phyloP scores from a whole-genome alignment of 1,140 invertebrate genomes.

The Nymphalis io region DNA sequence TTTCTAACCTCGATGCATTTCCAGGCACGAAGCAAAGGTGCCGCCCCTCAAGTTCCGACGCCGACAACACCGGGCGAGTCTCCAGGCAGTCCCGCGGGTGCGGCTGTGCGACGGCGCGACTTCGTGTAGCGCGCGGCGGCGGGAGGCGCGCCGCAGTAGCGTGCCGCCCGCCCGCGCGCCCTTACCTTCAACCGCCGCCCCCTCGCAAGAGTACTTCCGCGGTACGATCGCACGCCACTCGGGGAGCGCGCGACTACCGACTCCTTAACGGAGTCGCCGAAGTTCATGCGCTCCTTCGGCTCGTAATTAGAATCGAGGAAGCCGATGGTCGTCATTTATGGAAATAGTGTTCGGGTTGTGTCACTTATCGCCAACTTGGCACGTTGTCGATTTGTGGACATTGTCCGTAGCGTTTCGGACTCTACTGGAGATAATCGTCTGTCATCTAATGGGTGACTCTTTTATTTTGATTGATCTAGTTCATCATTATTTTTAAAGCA shows the following conservation, averaged over 20 bases:
- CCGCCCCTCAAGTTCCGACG: constrained; percentile 64
- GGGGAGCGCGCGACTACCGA: background rate
- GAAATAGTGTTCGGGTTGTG: background rate
- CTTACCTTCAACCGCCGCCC: background rate
- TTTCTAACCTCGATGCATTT: background rate
- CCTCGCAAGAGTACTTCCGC: background rate
- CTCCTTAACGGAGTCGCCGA: background rate
- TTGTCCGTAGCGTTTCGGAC: background rate
- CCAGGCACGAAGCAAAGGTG: constrained; percentile 68
- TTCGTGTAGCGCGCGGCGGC: constrained; percentile 71
- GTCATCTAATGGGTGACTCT: background rate
- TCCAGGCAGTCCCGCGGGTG: constrained; percentile 37
- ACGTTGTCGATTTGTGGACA: background rate
- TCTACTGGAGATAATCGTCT: background rate
- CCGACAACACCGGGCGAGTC: constrained; percentile 49
- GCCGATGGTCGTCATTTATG: background rate
- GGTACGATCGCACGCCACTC: background rate
- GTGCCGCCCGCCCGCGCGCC: constrained; percentile 44
- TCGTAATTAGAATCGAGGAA: background rate
- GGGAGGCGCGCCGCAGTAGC: constrained; percentile 47
- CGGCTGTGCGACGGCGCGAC: constrained; percentile 54
- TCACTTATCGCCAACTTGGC: background rate
- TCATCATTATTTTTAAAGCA: background rate
- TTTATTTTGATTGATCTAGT: background rate
- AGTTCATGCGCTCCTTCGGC: constrained; percentile 1